Conservation (phyloP, 2,113 vertebrate species). For the Physeter macrocephalus region DNA sequence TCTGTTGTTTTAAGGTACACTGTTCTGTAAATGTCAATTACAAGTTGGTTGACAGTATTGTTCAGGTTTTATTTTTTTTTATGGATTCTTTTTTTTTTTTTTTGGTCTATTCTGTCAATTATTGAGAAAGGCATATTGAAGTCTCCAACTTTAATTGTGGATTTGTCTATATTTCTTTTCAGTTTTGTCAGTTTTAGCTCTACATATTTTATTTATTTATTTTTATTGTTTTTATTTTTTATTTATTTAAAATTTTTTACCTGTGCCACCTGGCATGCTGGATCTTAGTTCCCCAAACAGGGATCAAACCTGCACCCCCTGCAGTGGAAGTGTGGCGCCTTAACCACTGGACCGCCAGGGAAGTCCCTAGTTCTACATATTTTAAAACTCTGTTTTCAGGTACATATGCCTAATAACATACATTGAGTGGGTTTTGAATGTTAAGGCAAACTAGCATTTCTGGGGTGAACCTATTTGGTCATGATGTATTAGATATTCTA, state of each 20-base stretch:
- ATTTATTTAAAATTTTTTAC: background rate
- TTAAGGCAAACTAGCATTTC: background rate
- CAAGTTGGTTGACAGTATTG: background rate
- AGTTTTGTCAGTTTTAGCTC: background rate
- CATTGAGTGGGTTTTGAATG: background rate
- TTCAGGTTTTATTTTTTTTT: background rate
- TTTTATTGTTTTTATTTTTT: background rate
- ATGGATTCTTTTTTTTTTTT: background rate
- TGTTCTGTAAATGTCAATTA: background rate
- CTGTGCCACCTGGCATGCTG: background rate
- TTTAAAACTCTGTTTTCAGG: background rate
- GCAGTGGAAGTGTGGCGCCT: background rate
- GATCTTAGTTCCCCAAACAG: background rate
- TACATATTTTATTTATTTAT: background rate
- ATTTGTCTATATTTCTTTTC: background rate
- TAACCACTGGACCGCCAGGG: background rate
- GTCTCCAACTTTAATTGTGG: background rate
- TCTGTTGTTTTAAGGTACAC: background rate
- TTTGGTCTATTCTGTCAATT: background rate
- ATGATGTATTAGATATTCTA: background rate
- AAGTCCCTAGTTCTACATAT: background rate
- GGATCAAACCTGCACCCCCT: background rate
- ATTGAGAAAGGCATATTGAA: background rate
- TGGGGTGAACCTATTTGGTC: background rate
- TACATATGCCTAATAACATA: background rate